Evolutionary conservation across 1,140 invertebrate genomes (phyloP), one percentile per base, ranked within the genome.

Genomic region (Magallana angulata): DNA sequence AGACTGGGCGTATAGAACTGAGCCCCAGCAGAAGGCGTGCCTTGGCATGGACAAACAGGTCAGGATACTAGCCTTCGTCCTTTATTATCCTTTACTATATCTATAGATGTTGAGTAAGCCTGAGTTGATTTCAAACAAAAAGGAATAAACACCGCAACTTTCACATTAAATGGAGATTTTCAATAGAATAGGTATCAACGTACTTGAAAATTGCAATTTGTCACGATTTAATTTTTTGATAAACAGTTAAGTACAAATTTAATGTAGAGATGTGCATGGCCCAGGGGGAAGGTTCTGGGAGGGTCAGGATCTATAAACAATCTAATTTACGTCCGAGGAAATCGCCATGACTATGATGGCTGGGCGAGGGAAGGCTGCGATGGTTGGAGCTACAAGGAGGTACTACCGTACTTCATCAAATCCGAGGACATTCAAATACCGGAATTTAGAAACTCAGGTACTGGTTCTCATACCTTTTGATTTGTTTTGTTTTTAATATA

Each of bases 261-360:
- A 81, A 30, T 81, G 14, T 83, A 92, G 91, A 91, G 87, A 84
- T 86, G 87, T 56, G 86, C 86, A 18, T 88, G 85, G 82, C 81
- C 83, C 0, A 36, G 83, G 59, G 94, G 94, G 18, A 90, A 90
- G 71, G 90, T 91, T 9, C 80, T 93, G 0, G 98, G 98, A 0
- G 98, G 98, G 0, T 97, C 97, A 0, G 98, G 97, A 6, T 97
- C 98, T 0, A 95, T 99, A 0, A 99, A 99, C 94, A 98, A 98
- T 93, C 99, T 99, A 98, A 95, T 98, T 0, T 99, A 99, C 92
- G 95, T 99, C 0, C 95, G 98, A n/a, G 98, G 98, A 0, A 99
- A 98, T 92, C 96, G 96, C 88, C 96, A 96, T 87, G 98, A 99
- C 93, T 99, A 99, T 93, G 97, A 99, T 91, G 95, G 95, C 4